Conservation (phyloP, 2,888 invertebrate genomes). For the Ommatoiulus sabulosus region DNA sequence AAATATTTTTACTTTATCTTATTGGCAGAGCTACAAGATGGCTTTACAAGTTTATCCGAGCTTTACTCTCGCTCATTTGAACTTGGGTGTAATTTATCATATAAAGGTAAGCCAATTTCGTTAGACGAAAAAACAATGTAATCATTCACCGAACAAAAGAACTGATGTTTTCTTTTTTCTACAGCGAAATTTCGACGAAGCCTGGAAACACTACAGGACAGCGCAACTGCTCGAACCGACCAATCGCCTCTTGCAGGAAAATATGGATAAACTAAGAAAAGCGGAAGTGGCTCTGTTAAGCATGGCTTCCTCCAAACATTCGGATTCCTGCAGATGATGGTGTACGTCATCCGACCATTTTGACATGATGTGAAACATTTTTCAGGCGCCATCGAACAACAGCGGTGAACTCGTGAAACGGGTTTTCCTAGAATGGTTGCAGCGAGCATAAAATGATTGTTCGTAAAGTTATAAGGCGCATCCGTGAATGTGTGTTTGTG, state of each 20-base stretch:
- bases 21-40: conserved; percentile 62
- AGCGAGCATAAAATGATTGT: too few relatives aligned
- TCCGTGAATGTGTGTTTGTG: neutral
- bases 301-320: conserved; percentile 41
- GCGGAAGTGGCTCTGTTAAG: conserved; percentile 58
- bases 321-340: conserved; percentile 59
- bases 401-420: neutral
- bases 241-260: conserved; percentile 62
- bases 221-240: conserved; percentile 62
- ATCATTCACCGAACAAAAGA: too few relatives aligned
- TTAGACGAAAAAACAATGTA: too few relatives aligned
- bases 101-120: conserved; percentile 62
- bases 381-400: neutral
- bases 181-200: conserved; percentile 61
- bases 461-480: neutral
- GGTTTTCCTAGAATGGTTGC: conserved; percentile 31
- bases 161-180: too few relatives aligned
- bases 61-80: conserved; percentile 62
- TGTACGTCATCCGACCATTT: neutral
- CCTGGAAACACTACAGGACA: conserved; percentile 62
- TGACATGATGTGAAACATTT: neutral
- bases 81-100: conserved; percentile 63
- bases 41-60: conserved; percentile 62
- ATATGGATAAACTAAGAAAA: conserved; percentile 62
- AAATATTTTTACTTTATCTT: neutral